Base-by-base conservation (phyloP, 2,888 invertebrate species). In the Agonopterix heracliana region DNA sequence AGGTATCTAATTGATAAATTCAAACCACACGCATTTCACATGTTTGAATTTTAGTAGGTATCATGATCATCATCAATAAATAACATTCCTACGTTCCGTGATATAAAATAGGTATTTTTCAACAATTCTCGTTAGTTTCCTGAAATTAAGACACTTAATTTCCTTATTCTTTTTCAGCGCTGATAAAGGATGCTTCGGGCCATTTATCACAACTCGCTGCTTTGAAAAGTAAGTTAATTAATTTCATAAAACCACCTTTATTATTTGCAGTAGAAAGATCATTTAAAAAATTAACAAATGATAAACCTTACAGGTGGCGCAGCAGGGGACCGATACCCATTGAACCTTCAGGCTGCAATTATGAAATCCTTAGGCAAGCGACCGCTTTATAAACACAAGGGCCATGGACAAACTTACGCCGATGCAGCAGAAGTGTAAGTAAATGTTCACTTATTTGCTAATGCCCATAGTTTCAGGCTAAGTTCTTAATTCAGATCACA, bases 181-280 rank as follows among this genome's bases (percentile, higher is more conserved):
- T 72, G 45, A 60, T 80, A 36, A 59, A 66, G 43, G 83, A 83
- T 51, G 77, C 64, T 0, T 51, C 73, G 1, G 72, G 61, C 48
- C 63, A 76, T 65, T 55, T 83, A 26, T 83, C 83, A 1, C 81
- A 83, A 54, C 60, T 68, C 4, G 56, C 74, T 26, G 81, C 82
- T 3, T 34, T 81, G 46, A 64, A 74, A 66, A 83, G 83, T 83
- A 68, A 77, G 81, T n/a, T n/a, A n/a, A n/a, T n/a, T n/a, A 2
- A 14, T 17, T 17, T 17, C 17, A 17, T 17, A 3, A 17, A 17
- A 17, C 17, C 3, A 17, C 4, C 17, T 17, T 17, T 17, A 17
- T 17, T 17, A 17, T 17, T 17, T 2, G 17, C 2, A 17, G 17
- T 17, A 36, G 9, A 36, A 36, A 36, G 36, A 36, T n/a, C 2